phyloP scores from a whole-genome alignment of 2,797 vertebrate species.

The Selene dorsalis region DNA sequence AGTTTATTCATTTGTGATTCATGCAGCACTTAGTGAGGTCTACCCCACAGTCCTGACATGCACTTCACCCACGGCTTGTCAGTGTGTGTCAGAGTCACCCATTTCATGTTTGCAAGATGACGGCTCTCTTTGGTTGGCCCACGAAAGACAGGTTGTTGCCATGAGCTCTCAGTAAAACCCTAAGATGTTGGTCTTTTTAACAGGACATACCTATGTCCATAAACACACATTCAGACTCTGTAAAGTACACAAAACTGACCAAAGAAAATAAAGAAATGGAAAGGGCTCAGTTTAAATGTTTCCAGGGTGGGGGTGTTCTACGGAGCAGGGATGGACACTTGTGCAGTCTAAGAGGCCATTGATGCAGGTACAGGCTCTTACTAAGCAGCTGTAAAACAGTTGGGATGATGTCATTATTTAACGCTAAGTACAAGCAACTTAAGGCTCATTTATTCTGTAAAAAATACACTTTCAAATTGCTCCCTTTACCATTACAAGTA shows the following conservation, averaged over 20 bases:
- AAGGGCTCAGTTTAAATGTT: constrained; percentile 66
- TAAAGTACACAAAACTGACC: constrained; percentile 66
- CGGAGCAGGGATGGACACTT: constrained; percentile 46
- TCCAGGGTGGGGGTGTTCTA: constrained; percentile 71
- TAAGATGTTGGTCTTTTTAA: constrained; percentile 54
- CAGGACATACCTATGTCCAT: constrained; percentile 64
- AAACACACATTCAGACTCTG: constrained; percentile 71
- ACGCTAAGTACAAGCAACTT: constrained; percentile 48
- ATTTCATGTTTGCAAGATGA: constrained; percentile 53
- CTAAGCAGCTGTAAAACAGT: constrained; percentile 70
- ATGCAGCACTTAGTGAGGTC: constrained; percentile 56
- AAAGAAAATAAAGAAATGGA: constrained; percentile 76
- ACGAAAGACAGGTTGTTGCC: constrained; percentile 40
- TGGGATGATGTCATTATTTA: constrained; percentile 79
- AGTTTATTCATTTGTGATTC: constrained; percentile 66
- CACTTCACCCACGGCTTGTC: constrained; percentile 62
- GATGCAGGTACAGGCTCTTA: constrained; percentile 54
- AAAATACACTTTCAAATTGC: constrained; percentile 66
- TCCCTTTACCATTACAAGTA: constrained; percentile 58
- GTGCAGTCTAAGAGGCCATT: constrained; percentile 45
- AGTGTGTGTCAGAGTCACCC: constrained; percentile 61
- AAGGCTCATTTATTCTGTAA: constrained; percentile 70
- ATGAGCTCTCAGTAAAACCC: constrained; percentile 58
- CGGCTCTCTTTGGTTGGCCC: constrained; percentile 37
- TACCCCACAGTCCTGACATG: constrained; percentile 48